Base-by-base conservation (phyloP, 2,797 vertebrate genomes). In the Rhabdomys pumilio region DNA sequence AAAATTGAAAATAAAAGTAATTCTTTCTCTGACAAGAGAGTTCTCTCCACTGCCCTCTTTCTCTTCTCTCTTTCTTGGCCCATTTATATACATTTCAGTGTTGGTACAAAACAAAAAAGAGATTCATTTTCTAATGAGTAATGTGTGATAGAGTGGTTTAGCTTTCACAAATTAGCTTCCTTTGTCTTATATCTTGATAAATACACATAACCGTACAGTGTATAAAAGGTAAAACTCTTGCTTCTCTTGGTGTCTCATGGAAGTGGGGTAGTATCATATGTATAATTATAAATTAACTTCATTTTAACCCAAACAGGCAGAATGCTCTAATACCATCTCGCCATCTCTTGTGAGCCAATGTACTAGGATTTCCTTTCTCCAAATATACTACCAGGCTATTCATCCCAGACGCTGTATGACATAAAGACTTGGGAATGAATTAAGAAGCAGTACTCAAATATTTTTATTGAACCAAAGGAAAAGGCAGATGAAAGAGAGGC, bases 1-100 rank as follows among this genome's bases (percentile, higher is more conserved):
- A 83, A 93, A 13, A 90, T 86, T 83, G 12, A 55, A 95, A 93
- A 92, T 94, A 95, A 92, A 97, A 93, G 88, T 86, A 95, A 96
- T 91, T 93, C 79, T 97, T n/a, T 94, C 61, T 29, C 73, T 82
- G 83, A 77, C 44, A 81, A 90, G 41, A 96, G 96, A 83, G 14
- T 69, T 31, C 15, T 20, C 24, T 61, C 59, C 34, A 38, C n/a
- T 72, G n/a, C 53, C 38, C 11, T 22, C 2, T 57, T 53, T 38
- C 20, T 38, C 11, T 2, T 22, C 53, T 65, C 47, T n/a, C 38
- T 63, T 44, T 53, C 83, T 83, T n/a, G n/a, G 67, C 26, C 90
- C 91, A 17, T 91, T 96, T 86, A 95, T 89, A 19, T 76, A 88
- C 24, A 90, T 82, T 90, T 96, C 91, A 91, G 26, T 72, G n/a